Conservation (phyloP, 2,888 invertebrate species). For the Hecatera dysodea region DNA sequence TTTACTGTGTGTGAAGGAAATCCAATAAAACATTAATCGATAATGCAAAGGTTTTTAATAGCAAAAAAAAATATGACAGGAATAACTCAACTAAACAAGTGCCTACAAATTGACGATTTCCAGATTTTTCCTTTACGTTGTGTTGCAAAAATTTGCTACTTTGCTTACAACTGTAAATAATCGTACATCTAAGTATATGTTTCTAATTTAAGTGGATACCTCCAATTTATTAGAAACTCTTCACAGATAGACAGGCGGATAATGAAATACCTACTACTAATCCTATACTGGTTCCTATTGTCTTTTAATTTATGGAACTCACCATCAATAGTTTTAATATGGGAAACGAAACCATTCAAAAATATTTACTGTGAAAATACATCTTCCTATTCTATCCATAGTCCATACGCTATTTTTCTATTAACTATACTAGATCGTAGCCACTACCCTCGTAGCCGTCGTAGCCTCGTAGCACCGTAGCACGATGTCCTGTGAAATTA, state of each 20-base stretch:
- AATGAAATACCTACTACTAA: not conserved
- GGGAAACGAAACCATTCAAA: not conserved
- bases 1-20: too few species aligned
- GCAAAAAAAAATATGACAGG: too few species aligned
- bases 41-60: not conserved
- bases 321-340: too few species aligned
- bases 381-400: not conserved
- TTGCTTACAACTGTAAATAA: not conserved
- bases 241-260: not conserved
- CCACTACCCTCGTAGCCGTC: conserved; percentile 5
- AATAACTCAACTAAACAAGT: too few species aligned
- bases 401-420: not conserved
- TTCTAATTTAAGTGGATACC: not conserved
- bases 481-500: conserved; percentile 5
- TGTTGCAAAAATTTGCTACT: too few species aligned
- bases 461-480: conserved; percentile 42
- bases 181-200: not conserved
- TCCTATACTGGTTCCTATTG: not conserved
- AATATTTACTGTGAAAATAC: not conserved
- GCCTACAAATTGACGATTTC: too few species aligned
- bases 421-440: conserved; percentile 12
- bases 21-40: not conserved
- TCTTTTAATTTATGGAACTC: not conserved
- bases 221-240: not conserved
- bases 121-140: too few species aligned